Percentiles rank a stretch among this genome's conserved stretches.
These are phyloP conservation scores for Lasioglossum baleicum DNA, from an alignment of 1,140 invertebrate genomes.

Conservation along the genomic window DNA sequence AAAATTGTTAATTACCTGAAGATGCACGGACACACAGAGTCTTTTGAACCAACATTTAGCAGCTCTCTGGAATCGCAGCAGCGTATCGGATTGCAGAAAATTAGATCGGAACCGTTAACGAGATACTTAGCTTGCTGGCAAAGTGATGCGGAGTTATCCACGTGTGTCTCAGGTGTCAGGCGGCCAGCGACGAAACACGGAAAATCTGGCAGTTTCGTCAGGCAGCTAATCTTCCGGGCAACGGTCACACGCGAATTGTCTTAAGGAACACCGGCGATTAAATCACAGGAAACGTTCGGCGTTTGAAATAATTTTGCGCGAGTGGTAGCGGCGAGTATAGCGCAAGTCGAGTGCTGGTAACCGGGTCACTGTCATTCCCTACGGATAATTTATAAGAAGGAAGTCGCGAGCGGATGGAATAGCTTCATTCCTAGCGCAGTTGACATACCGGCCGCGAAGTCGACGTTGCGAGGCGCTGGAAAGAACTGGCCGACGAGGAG, in stretches of 20 bases:
- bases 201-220: neutral
- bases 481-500: conserved; percentile 57
- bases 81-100: too few species aligned
- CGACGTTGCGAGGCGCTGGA: conserved; percentile 53
- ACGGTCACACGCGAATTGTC: neutral
- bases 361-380: conserved; percentile 55
- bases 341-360: conserved; percentile 4
- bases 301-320: neutral
- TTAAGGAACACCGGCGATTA: too few species aligned
- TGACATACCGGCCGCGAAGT: conserved; percentile 19
- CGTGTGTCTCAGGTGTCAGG: neutral
- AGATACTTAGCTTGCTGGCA: conserved; percentile 23
- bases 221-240: neutral
- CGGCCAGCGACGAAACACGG: neutral
- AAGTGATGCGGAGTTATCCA: neutral
- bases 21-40: too few species aligned
- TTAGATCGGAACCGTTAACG: neutral
- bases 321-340: neutral
- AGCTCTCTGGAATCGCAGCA: too few species aligned
- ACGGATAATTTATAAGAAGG: conserved; percentile 15
- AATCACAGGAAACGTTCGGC: neutral
- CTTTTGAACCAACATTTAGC: too few species aligned
- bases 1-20: too few species aligned
- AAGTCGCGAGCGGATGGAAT: conserved; percentile 37
- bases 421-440: conserved; percentile 13